Percentiles rank a stretch among this genome's conserved stretches.
Conservation (phyloP, 2,797 vertebrate species). For the Lepus townsendii region DNA sequence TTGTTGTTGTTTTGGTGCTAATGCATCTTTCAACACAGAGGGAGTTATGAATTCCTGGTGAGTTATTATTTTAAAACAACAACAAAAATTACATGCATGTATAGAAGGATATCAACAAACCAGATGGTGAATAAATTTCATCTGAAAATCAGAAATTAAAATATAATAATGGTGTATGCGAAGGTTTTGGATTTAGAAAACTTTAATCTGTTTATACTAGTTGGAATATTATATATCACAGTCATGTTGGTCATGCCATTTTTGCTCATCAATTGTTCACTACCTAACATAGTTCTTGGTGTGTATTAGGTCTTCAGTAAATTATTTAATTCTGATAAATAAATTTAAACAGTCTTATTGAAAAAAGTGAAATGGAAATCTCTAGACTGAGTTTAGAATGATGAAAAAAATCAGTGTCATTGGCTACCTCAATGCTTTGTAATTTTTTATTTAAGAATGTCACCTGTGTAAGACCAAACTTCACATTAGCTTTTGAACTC, state of each 20-base stretch:
- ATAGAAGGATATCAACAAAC: neutral
- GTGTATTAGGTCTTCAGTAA: neutral
- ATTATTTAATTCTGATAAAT: neutral
- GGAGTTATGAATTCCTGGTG: neutral
- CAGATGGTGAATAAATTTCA: neutral
- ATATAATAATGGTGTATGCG: neutral
- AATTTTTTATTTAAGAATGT: conserved; percentile 7
- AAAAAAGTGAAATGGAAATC: neutral
- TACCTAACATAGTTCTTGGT: neutral
- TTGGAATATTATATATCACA: neutral
- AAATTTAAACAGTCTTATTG: neutral
- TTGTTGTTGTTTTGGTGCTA: neutral
- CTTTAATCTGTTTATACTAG: neutral
- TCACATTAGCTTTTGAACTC: neutral
- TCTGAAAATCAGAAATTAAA: neutral
- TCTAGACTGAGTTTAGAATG: neutral
- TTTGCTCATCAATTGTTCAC: neutral
- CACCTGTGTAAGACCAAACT: neutral
- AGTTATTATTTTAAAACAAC: neutral
- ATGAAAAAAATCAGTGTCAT: neutral
- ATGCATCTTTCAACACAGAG: neutral
- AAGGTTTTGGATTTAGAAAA: neutral
- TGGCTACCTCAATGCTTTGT: neutral
- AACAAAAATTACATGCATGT: no score
- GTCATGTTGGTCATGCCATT: neutral